Conservation (phyloP, 30 jellyfish, hydroid and myxozoan species). For the Turritopsis dohrnii region DNA sequence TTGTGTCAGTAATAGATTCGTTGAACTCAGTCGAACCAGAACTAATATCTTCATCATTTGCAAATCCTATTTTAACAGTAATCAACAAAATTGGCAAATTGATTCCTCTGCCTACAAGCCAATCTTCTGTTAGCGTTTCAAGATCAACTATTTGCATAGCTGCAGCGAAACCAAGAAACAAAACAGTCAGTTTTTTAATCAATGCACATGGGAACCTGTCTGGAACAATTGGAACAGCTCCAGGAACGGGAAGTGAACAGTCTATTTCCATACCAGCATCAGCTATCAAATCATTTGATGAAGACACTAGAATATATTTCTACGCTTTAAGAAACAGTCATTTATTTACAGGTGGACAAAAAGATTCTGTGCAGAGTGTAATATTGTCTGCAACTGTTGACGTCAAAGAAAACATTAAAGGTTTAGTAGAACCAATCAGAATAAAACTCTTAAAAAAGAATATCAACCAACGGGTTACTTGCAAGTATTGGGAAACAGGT, state of each 20-base stretch:
- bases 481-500: slow-evolving; percentile 2
- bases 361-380: neutral
- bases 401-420: neutral
- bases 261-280: slow-evolving; percentile 11
- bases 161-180: neutral
- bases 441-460: neutral
- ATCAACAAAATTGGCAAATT: neutral
- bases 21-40: neutral
- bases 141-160: neutral
- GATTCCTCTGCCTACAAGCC: neutral
- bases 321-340: neutral
- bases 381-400: neutral
- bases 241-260: neutral
- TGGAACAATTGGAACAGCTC: neutral
- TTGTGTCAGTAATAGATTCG: neutral
- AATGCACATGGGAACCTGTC: neutral
- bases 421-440: neutral
- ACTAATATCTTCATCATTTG: neutral
- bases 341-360: neutral
- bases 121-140: neutral
- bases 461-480: neutral
- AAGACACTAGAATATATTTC: neutral
- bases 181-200: neutral
- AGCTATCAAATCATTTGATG: neutral
- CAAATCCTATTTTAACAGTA: neutral